These are phyloP conservation scores for Drosophila subsilvestris DNA, from an alignment of 2,888 invertebrate species.

Conservation along the genomic window DNA sequence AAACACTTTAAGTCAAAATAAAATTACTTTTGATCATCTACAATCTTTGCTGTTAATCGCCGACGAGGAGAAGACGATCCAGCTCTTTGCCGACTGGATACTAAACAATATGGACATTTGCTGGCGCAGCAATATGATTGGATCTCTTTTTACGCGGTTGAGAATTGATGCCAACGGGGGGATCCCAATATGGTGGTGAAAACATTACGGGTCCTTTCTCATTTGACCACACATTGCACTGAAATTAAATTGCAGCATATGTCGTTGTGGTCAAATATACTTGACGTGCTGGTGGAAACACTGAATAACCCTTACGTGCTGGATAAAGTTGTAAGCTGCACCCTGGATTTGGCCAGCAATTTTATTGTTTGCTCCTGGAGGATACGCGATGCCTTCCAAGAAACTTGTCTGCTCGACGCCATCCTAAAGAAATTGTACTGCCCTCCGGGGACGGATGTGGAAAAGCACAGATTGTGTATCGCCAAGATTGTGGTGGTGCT, in stretches of 20 bases:
- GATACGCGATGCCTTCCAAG: constrained; percentile 43
- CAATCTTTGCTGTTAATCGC: constrained; percentile 33
- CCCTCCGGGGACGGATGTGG: background rate
- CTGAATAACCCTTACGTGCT: background rate
- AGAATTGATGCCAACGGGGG: background rate
- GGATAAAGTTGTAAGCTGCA: constrained; percentile 19
- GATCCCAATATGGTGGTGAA: constrained; percentile 46
- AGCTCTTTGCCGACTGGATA: constrained; percentile 40
- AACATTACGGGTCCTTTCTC: constrained; percentile 50
- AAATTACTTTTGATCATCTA: constrained; percentile 1
- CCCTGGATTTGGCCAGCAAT: constrained; percentile 51
- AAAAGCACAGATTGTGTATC: constrained; percentile 3
- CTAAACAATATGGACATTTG: constrained; percentile 46
- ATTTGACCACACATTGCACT: constrained; percentile 51
- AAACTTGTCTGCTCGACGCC: constrained; percentile 40
- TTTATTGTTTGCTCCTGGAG: constrained; percentile 47
- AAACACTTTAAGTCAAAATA: too few relatives aligned
- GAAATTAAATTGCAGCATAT: constrained; percentile 53
- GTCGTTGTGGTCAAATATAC: constrained; percentile 39
- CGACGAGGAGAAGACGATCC: constrained; percentile 42
- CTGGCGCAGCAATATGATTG: constrained; percentile 31
- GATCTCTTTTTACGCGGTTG: constrained; percentile 1
- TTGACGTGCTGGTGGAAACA: constrained; percentile 19
- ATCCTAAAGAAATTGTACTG: constrained; percentile 17
- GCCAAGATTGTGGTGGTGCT: constrained; percentile 51